Evolutionary conservation across 1,140 invertebrate genomes (phyloP).

Genomic region (Muscidifurax raptorellus): DNA sequence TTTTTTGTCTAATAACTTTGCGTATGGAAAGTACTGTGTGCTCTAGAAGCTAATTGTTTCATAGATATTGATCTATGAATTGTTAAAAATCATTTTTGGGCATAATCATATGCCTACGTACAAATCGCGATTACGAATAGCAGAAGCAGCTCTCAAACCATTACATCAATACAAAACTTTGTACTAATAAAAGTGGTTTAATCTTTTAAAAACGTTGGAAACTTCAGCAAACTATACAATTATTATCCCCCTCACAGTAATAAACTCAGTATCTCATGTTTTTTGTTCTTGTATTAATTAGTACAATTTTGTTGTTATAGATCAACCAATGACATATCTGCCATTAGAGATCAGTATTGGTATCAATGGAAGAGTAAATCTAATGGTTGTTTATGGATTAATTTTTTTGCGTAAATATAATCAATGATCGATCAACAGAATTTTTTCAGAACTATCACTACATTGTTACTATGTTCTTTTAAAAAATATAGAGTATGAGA

Average conservation of each 20-base stretch:
- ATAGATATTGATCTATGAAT: neutral
- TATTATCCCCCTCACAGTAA: neutral
- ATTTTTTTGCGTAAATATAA: neutral
- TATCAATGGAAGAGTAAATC: neutral
- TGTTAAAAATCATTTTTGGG: neutral
- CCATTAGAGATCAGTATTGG: neutral
- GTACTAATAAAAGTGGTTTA: neutral
- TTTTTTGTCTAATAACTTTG: neutral
- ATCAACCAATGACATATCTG: neutral
- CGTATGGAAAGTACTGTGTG: neutral
- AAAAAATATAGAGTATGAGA: no score
- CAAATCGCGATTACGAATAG: neutral
- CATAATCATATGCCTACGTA: neutral
- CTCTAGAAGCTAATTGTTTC: neutral
- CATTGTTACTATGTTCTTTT: no score
- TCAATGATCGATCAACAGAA: neutral
- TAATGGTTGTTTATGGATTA: neutral
- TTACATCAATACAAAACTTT: neutral
- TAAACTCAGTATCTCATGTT: neutral
- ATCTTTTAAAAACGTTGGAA: neutral
- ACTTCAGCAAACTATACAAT: neutral
- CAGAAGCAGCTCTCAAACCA: neutral
- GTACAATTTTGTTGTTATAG: neutral
- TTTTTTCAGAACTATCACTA: no score
- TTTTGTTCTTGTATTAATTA: neutral